Conservation (phyloP, 2,797 vertebrate genomes). For the Myotis vivesi region DNA sequence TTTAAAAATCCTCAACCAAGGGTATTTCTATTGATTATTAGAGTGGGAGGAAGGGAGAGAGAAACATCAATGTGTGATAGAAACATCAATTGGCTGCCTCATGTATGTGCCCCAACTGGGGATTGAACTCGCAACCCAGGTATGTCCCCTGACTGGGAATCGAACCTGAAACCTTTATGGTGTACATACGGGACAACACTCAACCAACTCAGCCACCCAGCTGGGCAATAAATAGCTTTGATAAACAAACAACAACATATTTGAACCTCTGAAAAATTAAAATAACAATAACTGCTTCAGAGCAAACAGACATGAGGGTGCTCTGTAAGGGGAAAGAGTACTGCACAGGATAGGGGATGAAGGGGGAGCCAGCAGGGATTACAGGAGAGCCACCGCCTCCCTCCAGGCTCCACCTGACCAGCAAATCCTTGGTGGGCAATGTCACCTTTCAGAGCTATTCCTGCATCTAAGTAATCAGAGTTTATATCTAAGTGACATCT, state of each 20-base stretch:
- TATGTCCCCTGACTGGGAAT: neutral
- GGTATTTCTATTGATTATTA: neutral
- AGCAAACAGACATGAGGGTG: neutral
- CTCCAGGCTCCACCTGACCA: neutral
- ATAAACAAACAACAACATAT: neutral
- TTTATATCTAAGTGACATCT: neutral
- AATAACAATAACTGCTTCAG: neutral
- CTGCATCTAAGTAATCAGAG: neutral
- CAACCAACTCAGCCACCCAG: neutral
- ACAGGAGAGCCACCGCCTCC: neutral
- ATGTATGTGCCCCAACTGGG: rapidly evolving
- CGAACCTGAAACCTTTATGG: neutral
- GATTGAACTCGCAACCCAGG: neutral
- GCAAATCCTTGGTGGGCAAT: neutral
- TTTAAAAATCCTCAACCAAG: neutral
- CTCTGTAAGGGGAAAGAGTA: neutral
- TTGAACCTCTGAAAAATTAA: neutral
- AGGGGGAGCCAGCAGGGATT: too few relatives aligned
- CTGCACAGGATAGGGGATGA: neutral
- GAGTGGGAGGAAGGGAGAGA: neutral
- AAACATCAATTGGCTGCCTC: neutral
- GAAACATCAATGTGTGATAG: neutral
- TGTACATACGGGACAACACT: neutral
- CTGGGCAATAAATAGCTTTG: neutral
- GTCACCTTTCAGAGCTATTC: neutral